Evolutionary conservation across 1,140 invertebrate genomes (phyloP).

Genomic region (Macrosteles quadrilineatus): DNA sequence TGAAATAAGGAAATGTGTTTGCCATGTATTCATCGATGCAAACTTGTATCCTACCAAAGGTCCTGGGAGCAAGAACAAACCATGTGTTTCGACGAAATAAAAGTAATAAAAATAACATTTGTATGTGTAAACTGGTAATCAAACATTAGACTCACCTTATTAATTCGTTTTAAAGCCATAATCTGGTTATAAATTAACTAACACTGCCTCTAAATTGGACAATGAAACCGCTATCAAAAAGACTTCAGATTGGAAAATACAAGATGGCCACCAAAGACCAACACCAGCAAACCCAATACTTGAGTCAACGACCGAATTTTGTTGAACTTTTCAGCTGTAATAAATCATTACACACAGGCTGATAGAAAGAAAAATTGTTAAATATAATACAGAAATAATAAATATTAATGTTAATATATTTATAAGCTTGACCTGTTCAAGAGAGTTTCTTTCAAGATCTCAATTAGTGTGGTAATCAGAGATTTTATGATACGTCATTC

Average conservation of each 20-base stretch:
- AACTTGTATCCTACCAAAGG: too few species aligned
- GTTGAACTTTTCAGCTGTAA: not conserved
- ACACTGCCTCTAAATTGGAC: slow-evolving; percentile 54
- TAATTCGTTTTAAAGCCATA: slow-evolving; percentile 96
- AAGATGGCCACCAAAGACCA: slow-evolving; percentile 53
- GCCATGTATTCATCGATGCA: not conserved
- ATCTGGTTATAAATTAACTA: slow-evolving; percentile 57
- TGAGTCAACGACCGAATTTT: slow-evolving; percentile 34
- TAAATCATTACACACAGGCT: too few species aligned
- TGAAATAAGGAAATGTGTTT: not conserved
- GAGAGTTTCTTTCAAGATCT: too few species aligned
- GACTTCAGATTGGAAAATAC: slow-evolving; percentile 59
- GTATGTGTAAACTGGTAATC: not conserved
- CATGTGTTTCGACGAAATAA: not conserved
- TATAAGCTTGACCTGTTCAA: too few species aligned
- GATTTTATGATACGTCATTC: slow-evolving; percentile 4
- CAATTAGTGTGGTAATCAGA: not conserved
- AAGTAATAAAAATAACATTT: too few species aligned
- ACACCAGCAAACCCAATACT: slow-evolving; percentile 20
- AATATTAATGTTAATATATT: too few species aligned
- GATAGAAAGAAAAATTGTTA: too few species aligned
- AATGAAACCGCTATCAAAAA: slow-evolving; percentile 56
- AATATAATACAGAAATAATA: too few species aligned
- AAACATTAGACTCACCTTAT: slow-evolving; percentile 71
- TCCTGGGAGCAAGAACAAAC: too few species aligned